phyloP scores from a whole-genome alignment of 2,113 vertebrate genomes.

The Fulmarus glacialis region DNA sequence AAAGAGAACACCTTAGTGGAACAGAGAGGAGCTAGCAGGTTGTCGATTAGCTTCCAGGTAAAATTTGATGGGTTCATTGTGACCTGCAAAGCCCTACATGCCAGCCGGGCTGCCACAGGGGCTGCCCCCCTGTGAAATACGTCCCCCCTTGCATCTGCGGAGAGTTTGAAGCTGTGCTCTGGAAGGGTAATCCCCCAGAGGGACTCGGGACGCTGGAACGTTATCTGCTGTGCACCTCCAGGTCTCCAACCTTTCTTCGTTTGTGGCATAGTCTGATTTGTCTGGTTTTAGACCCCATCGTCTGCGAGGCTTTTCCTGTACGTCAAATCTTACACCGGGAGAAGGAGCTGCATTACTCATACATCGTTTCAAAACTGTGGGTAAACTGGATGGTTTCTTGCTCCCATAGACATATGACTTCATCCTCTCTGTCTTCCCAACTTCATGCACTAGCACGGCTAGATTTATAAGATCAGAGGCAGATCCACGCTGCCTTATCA shows the following conservation, averaged over 20 bases:
- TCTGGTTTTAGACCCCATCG: background rate
- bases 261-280: background rate
- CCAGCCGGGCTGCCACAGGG: background rate
- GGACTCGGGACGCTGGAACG: rapidly evolving
- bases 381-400: constrained; percentile 6
- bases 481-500: background rate
- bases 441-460: background rate
- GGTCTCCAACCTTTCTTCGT: background rate
- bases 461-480: background rate
- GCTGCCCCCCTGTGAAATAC: background rate
- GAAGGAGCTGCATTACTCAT: constrained; percentile 14
- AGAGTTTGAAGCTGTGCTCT: background rate
- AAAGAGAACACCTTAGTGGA: background rate
- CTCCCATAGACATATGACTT: background rate
- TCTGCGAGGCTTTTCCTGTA: background rate
- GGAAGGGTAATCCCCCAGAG: background rate
- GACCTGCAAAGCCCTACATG: background rate
- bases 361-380: constrained; percentile 22
- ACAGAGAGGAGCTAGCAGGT: background rate
- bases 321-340: background rate
- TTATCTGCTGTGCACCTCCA: rapidly evolving
- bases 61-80: background rate
- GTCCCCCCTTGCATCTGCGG: background rate
- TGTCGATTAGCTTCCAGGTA: background rate
- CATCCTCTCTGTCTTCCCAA: background rate